These are phyloP conservation scores for Alces alces DNA, from an alignment of 2,113 vertebrate genomes.

Conservation along the genomic window DNA sequence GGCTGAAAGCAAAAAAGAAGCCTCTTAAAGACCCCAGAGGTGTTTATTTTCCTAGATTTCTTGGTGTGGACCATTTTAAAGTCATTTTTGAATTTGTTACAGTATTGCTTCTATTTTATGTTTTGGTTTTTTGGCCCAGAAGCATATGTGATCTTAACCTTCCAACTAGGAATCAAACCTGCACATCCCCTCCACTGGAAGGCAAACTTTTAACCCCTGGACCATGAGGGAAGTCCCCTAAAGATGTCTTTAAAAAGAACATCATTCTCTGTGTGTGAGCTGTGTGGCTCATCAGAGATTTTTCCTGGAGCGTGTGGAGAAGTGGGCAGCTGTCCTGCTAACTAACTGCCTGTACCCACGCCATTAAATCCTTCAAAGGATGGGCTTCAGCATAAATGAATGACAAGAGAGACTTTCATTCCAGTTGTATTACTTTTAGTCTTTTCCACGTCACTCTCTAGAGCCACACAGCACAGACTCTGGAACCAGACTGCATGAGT, in stretches of 20 bases:
- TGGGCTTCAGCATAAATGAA: too few species aligned
- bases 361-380: neutral
- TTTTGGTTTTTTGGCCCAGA: neutral
- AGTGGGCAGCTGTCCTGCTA: neutral
- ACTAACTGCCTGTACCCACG: too few species aligned
- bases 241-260: neutral
- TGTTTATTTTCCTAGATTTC: neutral
- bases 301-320: accelerated
- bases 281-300: neutral
- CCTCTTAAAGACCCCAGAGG: neutral
- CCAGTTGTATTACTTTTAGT: neutral
- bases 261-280: neutral
- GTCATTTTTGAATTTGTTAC: neutral
- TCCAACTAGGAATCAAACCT: neutral
- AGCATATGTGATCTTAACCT: neutral
- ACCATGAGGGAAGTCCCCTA: neutral
- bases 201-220: neutral
- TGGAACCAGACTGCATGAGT: neutral
- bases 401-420: neutral
- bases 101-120: neutral
- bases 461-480: neutral
- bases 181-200: neutral
- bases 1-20: neutral
- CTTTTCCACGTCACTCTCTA: neutral
- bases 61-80: neutral